phyloP scores from a whole-genome alignment of 2,797 vertebrate genomes.

The Myotis pilosus region DNA sequence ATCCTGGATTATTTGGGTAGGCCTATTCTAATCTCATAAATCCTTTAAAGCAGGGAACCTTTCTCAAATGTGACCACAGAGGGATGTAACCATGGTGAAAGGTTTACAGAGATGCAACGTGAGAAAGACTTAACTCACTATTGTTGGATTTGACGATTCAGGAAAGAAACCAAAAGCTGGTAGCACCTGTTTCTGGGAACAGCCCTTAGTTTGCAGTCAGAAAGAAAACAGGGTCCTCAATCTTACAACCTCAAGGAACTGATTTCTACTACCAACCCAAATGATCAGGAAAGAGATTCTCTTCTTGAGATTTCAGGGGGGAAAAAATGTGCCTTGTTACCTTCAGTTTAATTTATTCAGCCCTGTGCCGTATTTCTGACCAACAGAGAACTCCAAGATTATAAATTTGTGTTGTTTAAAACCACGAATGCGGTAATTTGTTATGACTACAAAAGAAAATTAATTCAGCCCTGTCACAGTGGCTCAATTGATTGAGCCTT shows the following conservation, averaged over 20 bases:
- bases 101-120: not conserved
- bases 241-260: not conserved
- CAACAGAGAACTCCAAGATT: not conserved
- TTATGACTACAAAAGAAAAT: not conserved
- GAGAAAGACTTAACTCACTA: not conserved
- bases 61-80: not conserved
- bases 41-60: not conserved
- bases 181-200: not conserved
- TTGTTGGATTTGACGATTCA: not conserved
- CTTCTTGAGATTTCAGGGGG: not conserved
- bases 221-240: not conserved
- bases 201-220: not conserved
- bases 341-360: not conserved
- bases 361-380: not conserved
- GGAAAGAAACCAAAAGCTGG: not conserved
- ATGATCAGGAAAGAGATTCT: not conserved
- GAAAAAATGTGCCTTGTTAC: not conserved
- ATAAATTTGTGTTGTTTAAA: not conserved
- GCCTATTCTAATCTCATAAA: not conserved
- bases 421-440: not conserved
- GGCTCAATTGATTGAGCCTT: too few species aligned
- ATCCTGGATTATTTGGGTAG: not conserved
- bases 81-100: not conserved
- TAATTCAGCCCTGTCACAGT: not conserved
- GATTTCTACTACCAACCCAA: not conserved